These are phyloP conservation scores for Onychostoma macrolepis DNA, from an alignment of 2,113 vertebrate genomes.

Conservation along the genomic window DNA sequence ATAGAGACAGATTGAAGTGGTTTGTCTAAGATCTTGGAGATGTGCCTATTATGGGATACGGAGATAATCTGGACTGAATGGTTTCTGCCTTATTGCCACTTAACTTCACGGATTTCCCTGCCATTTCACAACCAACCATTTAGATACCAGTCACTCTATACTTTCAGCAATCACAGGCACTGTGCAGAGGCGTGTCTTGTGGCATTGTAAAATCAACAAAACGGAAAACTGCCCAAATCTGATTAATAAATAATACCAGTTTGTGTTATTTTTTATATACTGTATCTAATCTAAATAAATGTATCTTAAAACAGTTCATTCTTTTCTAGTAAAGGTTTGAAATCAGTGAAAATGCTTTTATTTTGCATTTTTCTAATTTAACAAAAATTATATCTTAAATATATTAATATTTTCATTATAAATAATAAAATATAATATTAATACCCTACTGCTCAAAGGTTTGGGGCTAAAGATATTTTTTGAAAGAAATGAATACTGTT, in stretches of 20 bases:
- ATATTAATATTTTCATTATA: not conserved
- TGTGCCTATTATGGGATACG: conserved; percentile 6
- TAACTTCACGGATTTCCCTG: conserved; percentile 14
- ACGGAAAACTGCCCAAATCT: not conserved
- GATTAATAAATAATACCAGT: not conserved
- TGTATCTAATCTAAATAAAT: not conserved
- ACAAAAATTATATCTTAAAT: not conserved
- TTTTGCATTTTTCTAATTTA: not conserved
- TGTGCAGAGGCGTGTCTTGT: conserved; percentile 34
- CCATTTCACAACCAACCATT: conserved; percentile 61
- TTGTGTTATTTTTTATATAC: not conserved
- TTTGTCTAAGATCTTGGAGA: conserved; percentile 27
- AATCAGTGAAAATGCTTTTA: not conserved
- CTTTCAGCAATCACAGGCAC: conserved; percentile 44
- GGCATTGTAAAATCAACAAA: not conserved
- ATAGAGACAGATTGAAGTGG: conserved; percentile 7
- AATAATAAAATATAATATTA: not conserved
- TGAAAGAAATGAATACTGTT: not conserved
- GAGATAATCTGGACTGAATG: conserved; percentile 30
- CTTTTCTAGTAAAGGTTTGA: not conserved
- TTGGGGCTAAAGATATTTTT: no score
- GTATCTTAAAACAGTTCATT: not conserved
- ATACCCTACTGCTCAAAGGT: no score
- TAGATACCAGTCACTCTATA: conserved; percentile 62
- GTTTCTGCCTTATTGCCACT: conserved; percentile 32